These are phyloP conservation scores for Astreopora myriophthalma DNA, from an alignment of 64 coral and sea anemone genomes.

Conservation along the genomic window DNA sequence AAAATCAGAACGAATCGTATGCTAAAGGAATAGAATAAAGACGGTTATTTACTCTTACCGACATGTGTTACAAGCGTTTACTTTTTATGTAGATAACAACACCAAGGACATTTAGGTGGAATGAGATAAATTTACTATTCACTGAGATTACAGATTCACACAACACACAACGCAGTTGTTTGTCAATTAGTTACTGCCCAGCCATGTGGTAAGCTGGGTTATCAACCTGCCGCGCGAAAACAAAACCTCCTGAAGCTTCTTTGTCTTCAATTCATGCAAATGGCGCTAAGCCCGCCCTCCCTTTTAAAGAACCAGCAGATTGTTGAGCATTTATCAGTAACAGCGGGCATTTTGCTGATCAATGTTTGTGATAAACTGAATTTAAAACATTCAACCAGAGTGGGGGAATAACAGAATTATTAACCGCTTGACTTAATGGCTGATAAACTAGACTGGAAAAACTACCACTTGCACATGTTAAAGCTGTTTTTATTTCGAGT, in stretches of 20 bases:
- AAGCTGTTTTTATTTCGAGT: neutral
- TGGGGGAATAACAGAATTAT: neutral
- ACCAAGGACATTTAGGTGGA: neutral
- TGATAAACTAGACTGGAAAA: no score
- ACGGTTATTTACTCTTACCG: no score
- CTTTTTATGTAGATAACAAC: no score
- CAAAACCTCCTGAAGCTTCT: neutral
- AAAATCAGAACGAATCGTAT: neutral
- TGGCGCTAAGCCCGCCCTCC: neutral
- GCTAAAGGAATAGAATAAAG: neutral
- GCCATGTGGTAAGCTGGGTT: neutral
- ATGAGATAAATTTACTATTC: conserved; percentile 7
- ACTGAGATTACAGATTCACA: neutral
- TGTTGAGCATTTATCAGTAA: neutral
- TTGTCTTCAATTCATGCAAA: neutral
- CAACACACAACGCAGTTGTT: neutral
- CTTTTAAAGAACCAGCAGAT: neutral
- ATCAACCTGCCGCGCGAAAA: conserved; percentile 3
- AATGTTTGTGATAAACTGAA: conserved; percentile 7
- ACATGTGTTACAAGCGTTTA: neutral
- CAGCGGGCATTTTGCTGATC: conserved; percentile 16
- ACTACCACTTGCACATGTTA: neutral
- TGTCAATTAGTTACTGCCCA: neutral
- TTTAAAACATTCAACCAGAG: neutral
- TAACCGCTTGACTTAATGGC: no score